A percentile compares a stretch with the other conserved stretches of the same genome.
These are phyloP conservation scores for Brachionus calyciflorus DNA, from an alignment of 1,140 invertebrate species.

Conservation along the genomic window DNA sequence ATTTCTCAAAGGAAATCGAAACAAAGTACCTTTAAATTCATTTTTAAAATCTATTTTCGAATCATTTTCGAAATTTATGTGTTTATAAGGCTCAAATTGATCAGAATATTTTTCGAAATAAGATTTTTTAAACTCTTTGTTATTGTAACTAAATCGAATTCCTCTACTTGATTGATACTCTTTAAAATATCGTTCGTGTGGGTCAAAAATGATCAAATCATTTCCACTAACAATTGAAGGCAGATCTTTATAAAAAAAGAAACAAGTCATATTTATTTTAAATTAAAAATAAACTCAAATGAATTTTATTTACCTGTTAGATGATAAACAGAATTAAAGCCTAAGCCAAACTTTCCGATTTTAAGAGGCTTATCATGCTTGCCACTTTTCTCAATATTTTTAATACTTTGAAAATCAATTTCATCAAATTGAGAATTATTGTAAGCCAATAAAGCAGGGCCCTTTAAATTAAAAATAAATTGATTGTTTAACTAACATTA, in stretches of 20 bases:
- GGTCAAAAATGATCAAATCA: conserved; percentile 52
- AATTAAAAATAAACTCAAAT: no score
- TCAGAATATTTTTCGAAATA: conserved; percentile 8
- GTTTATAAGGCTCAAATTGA: conserved; percentile 41
- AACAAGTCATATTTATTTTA: no score
- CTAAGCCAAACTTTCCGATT: conserved; percentile 54
- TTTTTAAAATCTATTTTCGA: conserved; percentile 21
- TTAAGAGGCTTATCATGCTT: conserved; percentile 53
- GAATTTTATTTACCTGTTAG: conserved; percentile 56
- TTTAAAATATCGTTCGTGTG: conserved; percentile 48
- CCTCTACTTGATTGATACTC: not conserved
- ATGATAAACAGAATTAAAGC: conserved; percentile 56
- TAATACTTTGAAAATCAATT: conserved; percentile 54
- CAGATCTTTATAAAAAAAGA: conserved; percentile 52
- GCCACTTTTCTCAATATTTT: conserved; percentile 52
- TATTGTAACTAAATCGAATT: not conserved
- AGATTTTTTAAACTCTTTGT: not conserved
- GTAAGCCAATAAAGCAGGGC: conserved; percentile 54
- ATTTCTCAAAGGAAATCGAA: conserved; percentile 48
- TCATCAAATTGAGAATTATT: conserved; percentile 54
- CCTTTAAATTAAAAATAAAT: conserved; percentile 50
- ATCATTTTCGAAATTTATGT: not conserved
- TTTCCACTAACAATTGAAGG: conserved; percentile 53
- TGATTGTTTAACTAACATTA: no score
- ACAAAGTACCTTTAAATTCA: conserved; percentile 47